Evolutionary conservation across 2,797 vertebrate species (phyloP).

Genomic region (Mycteria americana): DNA sequence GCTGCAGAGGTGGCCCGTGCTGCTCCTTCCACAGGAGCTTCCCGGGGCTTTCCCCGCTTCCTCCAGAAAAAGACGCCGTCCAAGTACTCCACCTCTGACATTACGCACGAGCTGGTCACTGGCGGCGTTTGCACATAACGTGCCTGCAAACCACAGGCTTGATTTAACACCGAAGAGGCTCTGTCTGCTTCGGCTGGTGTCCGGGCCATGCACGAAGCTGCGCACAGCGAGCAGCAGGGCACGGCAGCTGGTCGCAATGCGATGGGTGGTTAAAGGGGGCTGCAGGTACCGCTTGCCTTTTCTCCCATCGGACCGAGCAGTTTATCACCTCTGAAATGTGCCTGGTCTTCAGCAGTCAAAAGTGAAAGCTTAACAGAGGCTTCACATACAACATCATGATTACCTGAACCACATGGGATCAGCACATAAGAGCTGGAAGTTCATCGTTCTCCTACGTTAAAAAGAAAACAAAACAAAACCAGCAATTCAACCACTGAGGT

Average conservation of each 20-base stretch:
- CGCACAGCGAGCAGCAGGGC: not conserved
- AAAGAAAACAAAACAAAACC: not conserved
- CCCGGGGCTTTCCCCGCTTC: not conserved
- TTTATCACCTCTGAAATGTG: not conserved
- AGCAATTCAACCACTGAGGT: not conserved
- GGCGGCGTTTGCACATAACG: accelerated
- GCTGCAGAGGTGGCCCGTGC: not conserved
- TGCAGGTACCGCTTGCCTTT: not conserved
- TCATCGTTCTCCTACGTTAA: not conserved
- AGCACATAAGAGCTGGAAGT: not conserved
- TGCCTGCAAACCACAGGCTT: not conserved
- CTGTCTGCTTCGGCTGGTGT: not conserved
- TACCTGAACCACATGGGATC: not conserved
- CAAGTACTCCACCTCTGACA: not conserved
- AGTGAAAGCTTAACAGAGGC: not conserved
- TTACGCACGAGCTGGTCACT: not conserved
- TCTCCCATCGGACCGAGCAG: not conserved
- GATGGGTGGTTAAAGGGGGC: not conserved
- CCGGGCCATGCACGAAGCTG: accelerated
- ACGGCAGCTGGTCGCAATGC: accelerated
- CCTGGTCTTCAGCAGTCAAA: not conserved
- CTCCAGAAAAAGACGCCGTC: not conserved
- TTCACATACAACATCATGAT: not conserved
- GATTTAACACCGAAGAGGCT: not conserved
- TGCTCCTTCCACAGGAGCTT: not conserved